Percentiles rank a stretch among this genome's conserved stretches.
Evolutionary conservation across 2,113 vertebrate species (phyloP).

Genomic region (Dendrocopos noguchii): DNA sequence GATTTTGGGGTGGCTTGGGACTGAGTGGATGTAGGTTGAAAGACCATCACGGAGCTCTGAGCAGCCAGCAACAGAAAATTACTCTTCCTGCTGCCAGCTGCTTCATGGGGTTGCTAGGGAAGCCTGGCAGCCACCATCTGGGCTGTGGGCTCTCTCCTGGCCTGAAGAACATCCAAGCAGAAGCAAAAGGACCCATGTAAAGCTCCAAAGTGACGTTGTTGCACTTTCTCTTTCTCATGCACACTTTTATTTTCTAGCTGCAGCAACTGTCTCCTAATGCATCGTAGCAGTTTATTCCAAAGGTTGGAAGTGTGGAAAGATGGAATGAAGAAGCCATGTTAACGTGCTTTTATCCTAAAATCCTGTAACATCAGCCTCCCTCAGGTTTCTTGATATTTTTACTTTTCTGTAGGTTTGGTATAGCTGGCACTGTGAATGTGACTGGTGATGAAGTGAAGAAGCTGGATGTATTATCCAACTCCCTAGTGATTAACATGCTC

Average conservation of each 20-base stretch:
- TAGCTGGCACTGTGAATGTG: constrained; percentile 91
- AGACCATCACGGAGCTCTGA: rapidly evolving
- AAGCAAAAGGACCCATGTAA: not conserved
- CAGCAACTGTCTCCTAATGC: not conserved
- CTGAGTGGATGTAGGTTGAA: not conserved
- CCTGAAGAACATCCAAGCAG: not conserved
- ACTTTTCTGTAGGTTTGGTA: constrained; percentile 81
- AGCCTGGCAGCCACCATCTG: not conserved
- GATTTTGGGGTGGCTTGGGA: not conserved
- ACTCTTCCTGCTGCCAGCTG: not conserved
- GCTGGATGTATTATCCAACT: constrained; percentile 92
- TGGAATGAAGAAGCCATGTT: not conserved
- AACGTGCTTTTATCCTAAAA: not conserved
- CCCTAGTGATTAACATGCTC: constrained; percentile 94
- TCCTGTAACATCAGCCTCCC: rapidly evolving
- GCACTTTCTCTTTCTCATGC: not conserved
- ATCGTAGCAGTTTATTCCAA: not conserved
- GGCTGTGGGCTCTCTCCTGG: not conserved
- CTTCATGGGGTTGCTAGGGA: not conserved
- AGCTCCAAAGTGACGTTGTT: rapidly evolving
- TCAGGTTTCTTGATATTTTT: not conserved
- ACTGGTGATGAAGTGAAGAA: constrained; percentile 97
- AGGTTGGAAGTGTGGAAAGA: not conserved
- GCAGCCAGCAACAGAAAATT: not conserved
- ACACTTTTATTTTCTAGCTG: not conserved